phyloP scores from a whole-genome alignment of 2,888 invertebrate genomes.

The Pocota personata region DNA sequence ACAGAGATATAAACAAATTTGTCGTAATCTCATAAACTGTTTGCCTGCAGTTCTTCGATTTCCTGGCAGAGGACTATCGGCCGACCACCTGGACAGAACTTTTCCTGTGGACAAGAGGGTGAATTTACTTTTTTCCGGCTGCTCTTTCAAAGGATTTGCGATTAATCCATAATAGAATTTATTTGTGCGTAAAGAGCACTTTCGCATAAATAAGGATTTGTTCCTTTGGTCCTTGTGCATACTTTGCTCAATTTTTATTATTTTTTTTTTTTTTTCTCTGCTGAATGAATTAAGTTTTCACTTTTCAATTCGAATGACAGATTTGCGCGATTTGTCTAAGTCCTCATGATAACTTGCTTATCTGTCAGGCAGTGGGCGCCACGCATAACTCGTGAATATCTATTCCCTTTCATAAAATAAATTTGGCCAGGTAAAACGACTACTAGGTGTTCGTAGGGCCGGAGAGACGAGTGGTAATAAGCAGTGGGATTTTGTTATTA shows the following conservation, averaged over 20 bases:
- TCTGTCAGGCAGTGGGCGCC: neutral
- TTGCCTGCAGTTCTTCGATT: neutral
- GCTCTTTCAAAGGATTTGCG: neutral
- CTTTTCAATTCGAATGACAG: constrained; percentile 18
- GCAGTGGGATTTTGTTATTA: constrained; percentile 4
- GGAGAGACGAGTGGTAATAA: neutral
- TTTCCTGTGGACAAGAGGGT: neutral
- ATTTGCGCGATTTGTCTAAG: neutral
- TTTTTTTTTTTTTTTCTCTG: neutral
- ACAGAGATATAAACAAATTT: constrained; percentile 13
- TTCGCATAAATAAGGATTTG: constrained; percentile 29
- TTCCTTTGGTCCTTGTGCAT: neutral
- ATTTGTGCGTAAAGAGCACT: constrained; percentile 7
- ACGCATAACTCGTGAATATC: neutral
- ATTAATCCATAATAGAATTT: constrained; percentile 21
- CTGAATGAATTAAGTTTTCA: constrained; percentile 4
- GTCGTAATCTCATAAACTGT: constrained; percentile 4
- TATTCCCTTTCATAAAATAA: neutral
- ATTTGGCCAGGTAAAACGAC: neutral
- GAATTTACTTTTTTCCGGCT: neutral
- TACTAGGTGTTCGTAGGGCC: neutral
- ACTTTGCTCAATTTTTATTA: neutral
- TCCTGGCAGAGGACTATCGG: neutral
- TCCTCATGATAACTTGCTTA: neutral
- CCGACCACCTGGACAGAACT: neutral